Evolutionary conservation across 2,797 vertebrate genomes (phyloP).

Genomic region (Rhinella marina): DNA sequence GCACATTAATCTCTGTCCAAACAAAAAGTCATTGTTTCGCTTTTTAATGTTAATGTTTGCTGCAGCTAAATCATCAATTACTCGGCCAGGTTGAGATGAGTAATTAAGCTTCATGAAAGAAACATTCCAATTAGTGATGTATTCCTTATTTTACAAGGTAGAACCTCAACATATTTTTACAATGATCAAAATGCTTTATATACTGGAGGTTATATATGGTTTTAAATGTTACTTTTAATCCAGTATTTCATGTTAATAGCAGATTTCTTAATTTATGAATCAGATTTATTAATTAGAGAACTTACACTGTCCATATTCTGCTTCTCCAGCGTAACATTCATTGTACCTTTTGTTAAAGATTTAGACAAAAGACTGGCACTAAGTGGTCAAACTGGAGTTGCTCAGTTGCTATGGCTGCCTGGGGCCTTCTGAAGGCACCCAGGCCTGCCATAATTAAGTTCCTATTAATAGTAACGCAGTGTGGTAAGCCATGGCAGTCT

Average conservation of each 20-base stretch:
- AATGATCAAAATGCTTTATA: neutral
- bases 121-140: neutral
- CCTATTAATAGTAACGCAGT: too few relatives aligned
- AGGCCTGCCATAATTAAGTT: too few relatives aligned
- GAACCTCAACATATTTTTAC: neutral
- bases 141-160: neutral
- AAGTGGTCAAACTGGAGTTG: too few relatives aligned
- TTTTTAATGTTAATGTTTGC: conserved; percentile 6
- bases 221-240: neutral
- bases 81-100: neutral
- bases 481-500: too few relatives aligned
- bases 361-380: too few relatives aligned
- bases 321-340: too few relatives aligned
- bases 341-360: too few relatives aligned
- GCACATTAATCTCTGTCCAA: conserved; percentile 5
- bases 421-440: too few relatives aligned
- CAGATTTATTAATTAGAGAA: neutral
- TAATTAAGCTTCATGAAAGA: neutral
- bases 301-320: neutral
- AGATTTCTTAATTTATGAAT: too few relatives aligned
- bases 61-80: neutral
- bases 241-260: neutral
- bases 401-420: too few relatives aligned
- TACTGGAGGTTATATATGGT: neutral
- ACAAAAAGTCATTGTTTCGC: conserved; percentile 39